phyloP scores from a whole-genome alignment of 1,140 invertebrate species.

The Drosophila biarmipes region DNA sequence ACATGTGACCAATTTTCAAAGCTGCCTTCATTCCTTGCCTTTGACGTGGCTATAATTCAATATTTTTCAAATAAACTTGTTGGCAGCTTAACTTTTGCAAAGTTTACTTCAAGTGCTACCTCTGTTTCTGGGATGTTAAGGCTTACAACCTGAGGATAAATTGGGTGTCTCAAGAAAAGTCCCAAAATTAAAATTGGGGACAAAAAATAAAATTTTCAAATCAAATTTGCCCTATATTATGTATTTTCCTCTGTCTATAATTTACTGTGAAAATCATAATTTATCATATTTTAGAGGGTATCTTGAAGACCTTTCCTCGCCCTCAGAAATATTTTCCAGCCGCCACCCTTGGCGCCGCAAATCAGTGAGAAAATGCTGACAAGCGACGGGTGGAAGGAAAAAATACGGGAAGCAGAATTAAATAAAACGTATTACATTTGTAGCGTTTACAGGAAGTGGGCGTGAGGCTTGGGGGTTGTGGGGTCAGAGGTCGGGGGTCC shows the following conservation, averaged over 20 bases:
- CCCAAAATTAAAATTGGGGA: not conserved
- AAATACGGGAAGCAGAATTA: slow-evolving; percentile 52
- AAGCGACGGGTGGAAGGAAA: slow-evolving; percentile 51
- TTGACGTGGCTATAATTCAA: slow-evolving; percentile 80
- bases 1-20: slow-evolving; percentile 71
- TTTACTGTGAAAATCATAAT: not conserved
- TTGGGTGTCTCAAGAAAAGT: not conserved
- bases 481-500: slow-evolving; percentile 21
- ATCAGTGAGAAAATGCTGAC: slow-evolving; percentile 81
- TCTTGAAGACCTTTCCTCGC: slow-evolving; percentile 22
- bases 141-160: slow-evolving; percentile 2
- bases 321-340: slow-evolving; percentile 61
- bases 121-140: slow-evolving; percentile 3
- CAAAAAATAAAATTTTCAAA: not conserved
- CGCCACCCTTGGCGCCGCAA: slow-evolving; percentile 61
- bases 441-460: slow-evolving; percentile 68
- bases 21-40: slow-evolving; percentile 59
- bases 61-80: slow-evolving; percentile 82
- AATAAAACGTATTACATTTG: slow-evolving; percentile 83
- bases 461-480: slow-evolving; percentile 7
- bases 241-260: not conserved
- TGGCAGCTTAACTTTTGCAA: slow-evolving; percentile 81
- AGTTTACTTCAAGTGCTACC: slow-evolving; percentile 50
- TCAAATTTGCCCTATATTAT: not conserved
- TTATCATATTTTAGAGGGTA: slow-evolving; percentile 10